phyloP scores from a whole-genome alignment of 2,113 vertebrate species.

The Phylloscopus whistleri region DNA sequence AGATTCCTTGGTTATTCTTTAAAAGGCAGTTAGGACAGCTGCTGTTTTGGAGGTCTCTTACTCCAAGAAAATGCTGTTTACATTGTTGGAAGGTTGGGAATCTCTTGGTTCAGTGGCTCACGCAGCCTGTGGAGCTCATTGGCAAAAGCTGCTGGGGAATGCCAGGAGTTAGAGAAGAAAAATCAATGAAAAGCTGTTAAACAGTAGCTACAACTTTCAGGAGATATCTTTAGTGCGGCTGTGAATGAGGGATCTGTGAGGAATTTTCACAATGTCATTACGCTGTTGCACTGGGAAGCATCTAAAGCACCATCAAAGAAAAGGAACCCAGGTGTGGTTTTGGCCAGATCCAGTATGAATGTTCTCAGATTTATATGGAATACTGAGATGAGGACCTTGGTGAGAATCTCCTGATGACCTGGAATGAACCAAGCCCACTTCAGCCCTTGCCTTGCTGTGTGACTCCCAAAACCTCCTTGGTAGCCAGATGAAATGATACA shows the following conservation, averaged over 20 bases:
- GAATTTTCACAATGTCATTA: background rate
- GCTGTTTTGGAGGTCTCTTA: background rate
- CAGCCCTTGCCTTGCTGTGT: background rate
- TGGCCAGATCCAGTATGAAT: background rate
- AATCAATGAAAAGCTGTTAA: background rate
- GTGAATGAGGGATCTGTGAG: background rate
- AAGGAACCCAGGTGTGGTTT: background rate
- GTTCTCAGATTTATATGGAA: background rate
- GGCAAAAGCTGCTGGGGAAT: background rate
- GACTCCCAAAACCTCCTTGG: background rate
- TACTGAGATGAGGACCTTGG: background rate
- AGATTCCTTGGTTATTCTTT: background rate
- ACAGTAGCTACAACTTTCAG: background rate
- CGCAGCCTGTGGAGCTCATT: accelerated
- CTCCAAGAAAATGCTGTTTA: background rate
- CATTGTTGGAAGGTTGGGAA: background rate
- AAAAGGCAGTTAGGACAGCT: background rate
- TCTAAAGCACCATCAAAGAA: background rate
- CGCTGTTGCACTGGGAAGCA: background rate
- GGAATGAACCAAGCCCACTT: background rate
- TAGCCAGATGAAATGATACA: background rate
- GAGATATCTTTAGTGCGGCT: background rate
- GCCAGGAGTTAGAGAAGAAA: background rate
- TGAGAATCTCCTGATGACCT: background rate
- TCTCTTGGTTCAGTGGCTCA: background rate